Percentiles rank a stretch among this genome's conserved stretches.
Evolutionary conservation across 2,113 vertebrate species (phyloP).

Genomic region (Mesoclemmys tuberculata): DNA sequence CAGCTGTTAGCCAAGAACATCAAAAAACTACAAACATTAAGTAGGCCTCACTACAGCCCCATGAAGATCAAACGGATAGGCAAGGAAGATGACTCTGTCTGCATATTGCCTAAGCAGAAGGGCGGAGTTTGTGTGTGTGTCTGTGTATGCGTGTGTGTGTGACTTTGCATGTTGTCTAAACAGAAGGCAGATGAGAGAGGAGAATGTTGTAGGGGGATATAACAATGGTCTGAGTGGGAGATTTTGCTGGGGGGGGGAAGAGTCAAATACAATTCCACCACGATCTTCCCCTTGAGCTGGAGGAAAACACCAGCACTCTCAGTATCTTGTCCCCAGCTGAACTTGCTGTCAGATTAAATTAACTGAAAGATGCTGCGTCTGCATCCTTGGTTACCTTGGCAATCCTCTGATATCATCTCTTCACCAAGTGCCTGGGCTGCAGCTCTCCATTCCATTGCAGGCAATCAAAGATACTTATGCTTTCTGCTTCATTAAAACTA

Average conservation of each 20-base stretch:
- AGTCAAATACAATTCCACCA: background rate
- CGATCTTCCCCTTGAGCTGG: background rate
- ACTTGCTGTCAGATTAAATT: constrained; percentile 14
- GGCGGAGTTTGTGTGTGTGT: fast-evolving
- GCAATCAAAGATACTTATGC: background rate
- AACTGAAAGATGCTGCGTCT: constrained; percentile 51
- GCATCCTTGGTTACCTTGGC: constrained; percentile 46
- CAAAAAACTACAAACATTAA: background rate
- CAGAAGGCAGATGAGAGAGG: fast-evolving
- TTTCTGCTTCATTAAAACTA: constrained; percentile 1
- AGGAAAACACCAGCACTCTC: background rate
- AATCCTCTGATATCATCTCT: constrained; percentile 40
- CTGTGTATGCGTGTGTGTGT: fast-evolving
- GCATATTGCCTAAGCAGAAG: fast-evolving
- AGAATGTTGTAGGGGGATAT: background rate
- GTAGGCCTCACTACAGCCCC: background rate
- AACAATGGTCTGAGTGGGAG: background rate
- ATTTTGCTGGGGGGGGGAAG: background rate
- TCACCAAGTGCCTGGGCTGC: constrained; percentile 12
- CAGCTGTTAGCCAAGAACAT: background rate
- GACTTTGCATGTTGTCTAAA: fast-evolving
- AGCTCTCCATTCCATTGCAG: constrained; percentile 4
- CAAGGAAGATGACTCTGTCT: background rate
- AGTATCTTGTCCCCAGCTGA: background rate
- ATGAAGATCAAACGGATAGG: background rate